These are phyloP conservation scores for Hycleus cichorii DNA, from an alignment of 1,140 invertebrate species.

Conservation along the genomic window DNA sequence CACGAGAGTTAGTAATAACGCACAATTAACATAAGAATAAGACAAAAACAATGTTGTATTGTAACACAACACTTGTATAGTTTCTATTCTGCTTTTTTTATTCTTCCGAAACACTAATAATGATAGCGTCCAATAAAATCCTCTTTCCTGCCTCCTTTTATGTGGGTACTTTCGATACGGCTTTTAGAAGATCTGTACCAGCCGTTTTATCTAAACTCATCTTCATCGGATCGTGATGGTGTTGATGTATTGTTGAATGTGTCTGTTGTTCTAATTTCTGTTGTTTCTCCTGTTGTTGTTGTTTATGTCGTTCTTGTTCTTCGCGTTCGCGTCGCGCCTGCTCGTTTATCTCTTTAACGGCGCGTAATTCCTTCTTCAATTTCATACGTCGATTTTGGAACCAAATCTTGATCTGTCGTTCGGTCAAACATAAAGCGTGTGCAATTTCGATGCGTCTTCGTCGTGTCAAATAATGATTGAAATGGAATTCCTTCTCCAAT, in stretches of 20 bases:
- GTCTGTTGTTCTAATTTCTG: slow-evolving; percentile 50
- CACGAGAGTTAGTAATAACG: slow-evolving; percentile 2
- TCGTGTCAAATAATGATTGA: slow-evolving; percentile 94
- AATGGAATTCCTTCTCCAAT: slow-evolving; percentile 97
- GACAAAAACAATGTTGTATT: not conserved
- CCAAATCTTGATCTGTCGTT: slow-evolving; percentile 97
- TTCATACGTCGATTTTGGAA: slow-evolving; percentile 98
- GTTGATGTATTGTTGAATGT: slow-evolving; percentile 48
- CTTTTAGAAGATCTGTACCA: slow-evolving; percentile 38
- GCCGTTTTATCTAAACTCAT: slow-evolving; percentile 42
- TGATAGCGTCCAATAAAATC: too few species aligned
- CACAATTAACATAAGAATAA: not conserved
- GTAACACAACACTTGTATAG: not conserved
- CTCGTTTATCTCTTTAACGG: slow-evolving; percentile 92
- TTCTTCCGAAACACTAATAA: not conserved
- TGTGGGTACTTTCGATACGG: slow-evolving; percentile 44
- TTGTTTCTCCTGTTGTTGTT: slow-evolving; percentile 79
- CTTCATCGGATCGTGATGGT: slow-evolving; percentile 51
- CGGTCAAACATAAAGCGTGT: slow-evolving; percentile 90
- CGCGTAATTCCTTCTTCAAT: slow-evolving; percentile 89
- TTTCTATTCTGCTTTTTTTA: not conserved
- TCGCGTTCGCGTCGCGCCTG: slow-evolving; percentile 83
- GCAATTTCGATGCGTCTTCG: slow-evolving; percentile 94
- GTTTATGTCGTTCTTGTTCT: slow-evolving; percentile 85
- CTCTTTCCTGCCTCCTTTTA: slow-evolving; percentile 30